Percentiles rank a stretch among this genome's conserved stretches.
Evolutionary conservation across 1,140 invertebrate genomes (phyloP).

Genomic region (Drosophila grimshawi): DNA sequence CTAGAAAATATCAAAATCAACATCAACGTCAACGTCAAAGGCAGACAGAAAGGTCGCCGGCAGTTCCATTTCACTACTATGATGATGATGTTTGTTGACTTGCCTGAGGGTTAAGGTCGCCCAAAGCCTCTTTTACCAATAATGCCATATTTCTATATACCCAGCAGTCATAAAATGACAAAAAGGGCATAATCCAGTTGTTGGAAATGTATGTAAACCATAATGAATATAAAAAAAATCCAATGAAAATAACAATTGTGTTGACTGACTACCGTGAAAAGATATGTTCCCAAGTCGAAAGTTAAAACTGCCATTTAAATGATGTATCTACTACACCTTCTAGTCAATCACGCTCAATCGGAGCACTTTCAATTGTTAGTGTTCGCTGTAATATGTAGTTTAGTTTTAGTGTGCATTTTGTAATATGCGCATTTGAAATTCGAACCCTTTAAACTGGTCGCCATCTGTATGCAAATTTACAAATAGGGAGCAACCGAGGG

Average conservation of each 20-base stretch:
- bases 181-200: background rate
- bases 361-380: background rate
- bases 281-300: too few species aligned
- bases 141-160: constrained; percentile 12
- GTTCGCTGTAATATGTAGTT: constrained; percentile 42
- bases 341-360: background rate
- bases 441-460: constrained; percentile 31
- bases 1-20: constrained; percentile 9
- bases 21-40: constrained; percentile 27
- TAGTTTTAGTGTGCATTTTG: constrained; percentile 18
- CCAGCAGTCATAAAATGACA: background rate
- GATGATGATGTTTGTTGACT: constrained; percentile 5
- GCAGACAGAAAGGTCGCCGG: constrained; percentile 24
- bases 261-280: background rate
- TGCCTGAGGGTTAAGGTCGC: constrained; percentile 38
- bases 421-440: constrained; percentile 26
- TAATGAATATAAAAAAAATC: too few species aligned
- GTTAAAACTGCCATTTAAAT: too few species aligned
- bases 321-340: background rate
- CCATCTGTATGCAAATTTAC: constrained; percentile 65
- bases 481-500: background rate
- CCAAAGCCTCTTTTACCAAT: constrained; percentile 8
- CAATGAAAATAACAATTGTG: too few species aligned
- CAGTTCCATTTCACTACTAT: constrained; percentile 7
- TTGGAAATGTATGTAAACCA: too few species aligned